Conservation (phyloP, 2,888 invertebrate genomes). For the Seira musarum region DNA sequence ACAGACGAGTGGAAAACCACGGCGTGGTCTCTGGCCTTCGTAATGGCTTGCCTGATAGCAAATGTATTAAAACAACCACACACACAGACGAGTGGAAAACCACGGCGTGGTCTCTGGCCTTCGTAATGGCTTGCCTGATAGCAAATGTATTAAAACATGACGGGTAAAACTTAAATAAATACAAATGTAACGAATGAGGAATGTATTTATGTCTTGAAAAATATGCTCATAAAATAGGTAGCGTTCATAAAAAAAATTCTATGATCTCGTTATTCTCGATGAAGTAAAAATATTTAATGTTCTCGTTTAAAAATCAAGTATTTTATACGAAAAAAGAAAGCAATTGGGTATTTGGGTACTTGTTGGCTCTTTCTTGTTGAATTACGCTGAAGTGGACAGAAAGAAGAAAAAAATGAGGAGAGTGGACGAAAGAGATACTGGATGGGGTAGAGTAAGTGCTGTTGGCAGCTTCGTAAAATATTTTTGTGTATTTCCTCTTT, state of each 20-base stretch:
- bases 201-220: too few species aligned
- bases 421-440: slow-evolving; percentile 49
- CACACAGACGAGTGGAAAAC: slow-evolving; percentile 36
- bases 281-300: slow-evolving; percentile 39
- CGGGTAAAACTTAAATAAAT: too few species aligned
- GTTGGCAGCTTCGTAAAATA: slow-evolving; percentile 48
- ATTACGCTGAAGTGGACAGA: slow-evolving; percentile 41
- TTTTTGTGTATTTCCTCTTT: slow-evolving; percentile 29
- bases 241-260: slow-evolving; percentile 48
- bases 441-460: slow-evolving; percentile 28
- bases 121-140: slow-evolving; percentile 27
- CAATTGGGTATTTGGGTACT: background rate
- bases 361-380: slow-evolving; percentile 16
- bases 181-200: too few species aligned
- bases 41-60: slow-evolving; percentile 27
- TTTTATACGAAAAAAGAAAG: slow-evolving; percentile 51
- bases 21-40: too few species aligned
- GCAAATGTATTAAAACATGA: too few species aligned
- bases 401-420: slow-evolving; percentile 12
- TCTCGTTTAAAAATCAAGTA: slow-evolving; percentile 49
- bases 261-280: slow-evolving; percentile 40
- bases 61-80: too few species aligned
- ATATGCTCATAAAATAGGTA: too few species aligned
- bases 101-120: too few species aligned
- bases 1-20: slow-evolving; percentile 35